These are phyloP conservation scores for Sussaba pulchella DNA, from an alignment of 2,888 invertebrate genomes.

Conservation along the genomic window DNA sequence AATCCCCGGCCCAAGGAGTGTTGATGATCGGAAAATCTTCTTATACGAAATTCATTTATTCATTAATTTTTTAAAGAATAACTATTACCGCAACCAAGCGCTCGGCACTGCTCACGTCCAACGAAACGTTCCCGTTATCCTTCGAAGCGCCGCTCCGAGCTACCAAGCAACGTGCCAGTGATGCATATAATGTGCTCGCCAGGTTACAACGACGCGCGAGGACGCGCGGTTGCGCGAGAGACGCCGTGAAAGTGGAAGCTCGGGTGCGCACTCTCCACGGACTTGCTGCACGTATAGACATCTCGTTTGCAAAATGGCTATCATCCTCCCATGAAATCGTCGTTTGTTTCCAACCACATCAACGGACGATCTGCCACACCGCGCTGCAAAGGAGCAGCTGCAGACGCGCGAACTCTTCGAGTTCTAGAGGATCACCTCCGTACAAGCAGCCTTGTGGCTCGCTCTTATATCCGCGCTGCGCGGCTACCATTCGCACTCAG, in stretches of 20 bases:
- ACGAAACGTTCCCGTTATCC: slow-evolving; percentile 53
- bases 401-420: slow-evolving; percentile 6
- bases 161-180: slow-evolving; percentile 15
- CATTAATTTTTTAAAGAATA: too few relatives aligned
- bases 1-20: too few relatives aligned
- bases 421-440: slow-evolving; percentile 4
- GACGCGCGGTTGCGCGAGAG: slow-evolving; percentile 1
- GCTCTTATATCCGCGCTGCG: slow-evolving; percentile 25
- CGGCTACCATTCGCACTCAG: slow-evolving; percentile 31
- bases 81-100: slow-evolving; percentile 36
- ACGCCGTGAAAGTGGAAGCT: slow-evolving; percentile 25
- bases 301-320: slow-evolving; percentile 68
- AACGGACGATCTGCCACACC: slow-evolving; percentile 51
- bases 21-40: too few relatives aligned
- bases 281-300: slow-evolving; percentile 55
- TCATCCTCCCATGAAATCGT: slow-evolving; percentile 66
- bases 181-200: slow-evolving; percentile 21
- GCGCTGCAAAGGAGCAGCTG: slow-evolving; percentile 25
- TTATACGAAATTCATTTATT: too few relatives aligned
- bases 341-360: slow-evolving; percentile 62
- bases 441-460: background rate
- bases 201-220: too few relatives aligned
- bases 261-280: slow-evolving; percentile 25
- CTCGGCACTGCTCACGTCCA: slow-evolving; percentile 21
- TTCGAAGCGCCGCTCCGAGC: slow-evolving; percentile 32